phyloP scores from a whole-genome alignment of 2,888 invertebrate species.

The Troglohyphantes excavatus region DNA sequence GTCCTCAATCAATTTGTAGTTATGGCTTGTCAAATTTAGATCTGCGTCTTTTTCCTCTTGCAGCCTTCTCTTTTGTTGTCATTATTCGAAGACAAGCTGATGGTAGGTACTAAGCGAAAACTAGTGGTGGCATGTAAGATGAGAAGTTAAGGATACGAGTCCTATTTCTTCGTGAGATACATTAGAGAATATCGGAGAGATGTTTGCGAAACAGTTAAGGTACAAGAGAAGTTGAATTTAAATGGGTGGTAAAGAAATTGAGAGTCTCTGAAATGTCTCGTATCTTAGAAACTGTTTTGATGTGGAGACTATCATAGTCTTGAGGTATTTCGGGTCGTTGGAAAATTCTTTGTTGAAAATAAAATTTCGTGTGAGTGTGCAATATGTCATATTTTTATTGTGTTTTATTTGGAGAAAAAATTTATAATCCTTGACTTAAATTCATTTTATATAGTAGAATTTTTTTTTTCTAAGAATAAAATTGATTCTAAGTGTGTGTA shows the following conservation, averaged over 20 bases:
- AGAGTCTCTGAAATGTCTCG: not conserved
- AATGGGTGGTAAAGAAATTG: conserved; percentile 17
- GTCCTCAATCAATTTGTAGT: conserved; percentile 68
- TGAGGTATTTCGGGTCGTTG: no score
- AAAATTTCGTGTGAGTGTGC: no score
- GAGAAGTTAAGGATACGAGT: conserved; percentile 58
- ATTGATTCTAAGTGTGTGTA: no score
- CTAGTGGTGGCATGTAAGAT: conserved; percentile 47
- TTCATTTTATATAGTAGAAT: no score
- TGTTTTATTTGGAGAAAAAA: no score
- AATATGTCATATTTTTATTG: no score
- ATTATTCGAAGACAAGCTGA: conserved; percentile 49
- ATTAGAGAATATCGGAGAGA: not conserved
- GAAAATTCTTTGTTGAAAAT: no score
- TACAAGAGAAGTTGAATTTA: conserved; percentile 18
- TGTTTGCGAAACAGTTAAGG: conserved; percentile 28
- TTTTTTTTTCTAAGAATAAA: no score
- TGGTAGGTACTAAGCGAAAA: conserved; percentile 33
- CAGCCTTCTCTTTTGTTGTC: conserved; percentile 41
- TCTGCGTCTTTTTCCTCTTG: conserved; percentile 31
- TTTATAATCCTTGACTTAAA: no score
- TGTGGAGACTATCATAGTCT: no score
- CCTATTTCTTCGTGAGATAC: not conserved
- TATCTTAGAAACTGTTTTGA: not conserved
- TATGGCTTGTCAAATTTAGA: conserved; percentile 74